Conservation (phyloP, 2,888 invertebrate species). For the Mellilla xanthometata region DNA sequence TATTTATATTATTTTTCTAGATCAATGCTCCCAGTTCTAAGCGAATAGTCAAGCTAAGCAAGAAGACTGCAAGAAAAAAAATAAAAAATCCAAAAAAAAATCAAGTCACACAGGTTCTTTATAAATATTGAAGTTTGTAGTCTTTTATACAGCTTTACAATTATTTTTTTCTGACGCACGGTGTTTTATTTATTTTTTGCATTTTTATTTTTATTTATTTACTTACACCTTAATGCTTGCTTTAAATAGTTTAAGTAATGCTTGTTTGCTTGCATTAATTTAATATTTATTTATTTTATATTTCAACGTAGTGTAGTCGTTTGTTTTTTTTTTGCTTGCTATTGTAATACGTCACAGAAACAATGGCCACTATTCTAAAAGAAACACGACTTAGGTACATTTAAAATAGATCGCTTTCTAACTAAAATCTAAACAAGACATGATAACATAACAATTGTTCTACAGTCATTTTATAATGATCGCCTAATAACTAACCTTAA, state of each 20-base stretch:
- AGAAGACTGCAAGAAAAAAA: slow-evolving; percentile 77
- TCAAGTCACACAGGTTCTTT: slow-evolving; percentile 69
- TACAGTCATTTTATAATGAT: no score
- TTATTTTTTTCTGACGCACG: slow-evolving; percentile 29
- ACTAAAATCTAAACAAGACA: no score
- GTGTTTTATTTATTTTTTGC: slow-evolving; percentile 8
- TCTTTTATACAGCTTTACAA: slow-evolving; percentile 36
- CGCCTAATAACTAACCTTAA: no score
- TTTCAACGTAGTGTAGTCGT: no score
- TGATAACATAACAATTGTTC: no score
- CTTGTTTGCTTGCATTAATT: neutral
- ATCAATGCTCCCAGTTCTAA: slow-evolving; percentile 92
- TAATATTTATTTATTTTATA: no score
- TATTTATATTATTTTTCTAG: slow-evolving; percentile 67
- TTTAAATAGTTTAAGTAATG: neutral
- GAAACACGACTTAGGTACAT: no score
- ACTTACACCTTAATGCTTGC: neutral
- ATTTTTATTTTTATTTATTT: neutral
- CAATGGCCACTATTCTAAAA: no score
- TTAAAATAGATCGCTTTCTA: no score
- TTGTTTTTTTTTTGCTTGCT: no score
- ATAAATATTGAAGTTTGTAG: slow-evolving; percentile 62
- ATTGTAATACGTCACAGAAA: no score
- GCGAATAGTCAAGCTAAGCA: slow-evolving; percentile 85
- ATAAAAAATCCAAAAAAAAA: slow-evolving; percentile 41